phyloP scores from a whole-genome alignment of 2,888 invertebrate genomes.

The Oxytorus armatus region DNA sequence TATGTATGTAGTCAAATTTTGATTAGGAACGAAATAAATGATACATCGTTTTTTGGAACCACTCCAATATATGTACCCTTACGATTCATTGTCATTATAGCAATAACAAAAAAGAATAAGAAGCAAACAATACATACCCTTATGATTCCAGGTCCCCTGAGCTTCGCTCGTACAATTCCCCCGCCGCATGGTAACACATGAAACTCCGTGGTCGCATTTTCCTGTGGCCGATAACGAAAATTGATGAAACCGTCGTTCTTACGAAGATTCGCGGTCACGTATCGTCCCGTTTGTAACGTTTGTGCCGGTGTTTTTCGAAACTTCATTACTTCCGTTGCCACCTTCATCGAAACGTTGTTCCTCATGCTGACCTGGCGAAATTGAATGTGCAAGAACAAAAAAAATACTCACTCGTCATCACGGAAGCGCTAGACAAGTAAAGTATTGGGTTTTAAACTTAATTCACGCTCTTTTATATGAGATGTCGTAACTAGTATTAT shows the following conservation, averaged over 20 bases:
- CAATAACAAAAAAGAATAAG: too few species aligned
- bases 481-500: too few species aligned
- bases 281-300: constrained; percentile 77
- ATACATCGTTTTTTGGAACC: too few species aligned
- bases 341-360: constrained; percentile 81
- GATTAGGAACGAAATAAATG: too few species aligned
- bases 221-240: constrained; percentile 81
- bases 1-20: too few species aligned
- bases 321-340: constrained; percentile 78
- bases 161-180: constrained; percentile 79
- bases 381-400: constrained; percentile 12
- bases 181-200: constrained; percentile 81
- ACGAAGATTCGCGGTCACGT: constrained; percentile 77
- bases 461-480: too few species aligned
- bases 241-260: constrained; percentile 80
- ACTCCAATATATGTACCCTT: too few species aligned
- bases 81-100: too few species aligned
- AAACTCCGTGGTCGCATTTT: constrained; percentile 80
- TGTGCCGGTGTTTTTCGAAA: constrained; percentile 80
- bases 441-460: too few species aligned
- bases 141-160: constrained; percentile 78
- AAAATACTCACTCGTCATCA: background rate
- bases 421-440: too few species aligned
- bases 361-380: constrained; percentile 78
- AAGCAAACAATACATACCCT: constrained; percentile 78